These are phyloP conservation scores for Mesopsocus fuscifrons DNA, from an alignment of 2,888 invertebrate genomes.

Conservation along the genomic window DNA sequence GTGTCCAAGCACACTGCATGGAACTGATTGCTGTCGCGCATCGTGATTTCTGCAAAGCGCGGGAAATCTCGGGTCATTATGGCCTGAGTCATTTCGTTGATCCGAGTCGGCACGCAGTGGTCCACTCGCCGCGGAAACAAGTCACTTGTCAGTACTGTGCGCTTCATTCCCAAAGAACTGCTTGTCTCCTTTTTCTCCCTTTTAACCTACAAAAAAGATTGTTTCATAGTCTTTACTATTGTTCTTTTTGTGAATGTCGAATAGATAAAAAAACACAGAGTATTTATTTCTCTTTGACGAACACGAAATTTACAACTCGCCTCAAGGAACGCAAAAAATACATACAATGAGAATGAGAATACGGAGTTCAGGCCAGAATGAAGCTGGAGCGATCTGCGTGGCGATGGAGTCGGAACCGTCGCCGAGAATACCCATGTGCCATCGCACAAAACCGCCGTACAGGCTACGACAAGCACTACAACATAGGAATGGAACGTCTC, in stretches of 20 bases:
- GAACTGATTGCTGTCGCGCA: constrained; percentile 94
- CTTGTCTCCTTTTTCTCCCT: constrained; percentile 65
- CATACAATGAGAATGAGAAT: constrained; percentile 72
- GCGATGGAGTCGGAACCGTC: constrained; percentile 62
- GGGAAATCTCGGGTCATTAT: constrained; percentile 55
- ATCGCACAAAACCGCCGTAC: constrained; percentile 86
- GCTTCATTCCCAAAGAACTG: constrained; percentile 81
- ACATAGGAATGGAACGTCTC: too few species aligned
- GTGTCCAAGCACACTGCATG: constrained; percentile 89
- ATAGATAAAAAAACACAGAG: neutral
- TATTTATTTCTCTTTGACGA: neutral
- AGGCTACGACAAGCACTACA: constrained; percentile 94
- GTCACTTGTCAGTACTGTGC: constrained; percentile 58
- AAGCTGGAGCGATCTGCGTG: constrained; percentile 44
- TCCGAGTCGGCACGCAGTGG: constrained; percentile 51
- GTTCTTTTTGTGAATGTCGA: too few species aligned
- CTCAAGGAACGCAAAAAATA: neutral
- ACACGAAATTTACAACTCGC: neutral
- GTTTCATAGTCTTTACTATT: too few species aligned
- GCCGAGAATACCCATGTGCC: constrained; percentile 50
- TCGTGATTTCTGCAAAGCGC: constrained; percentile 79
- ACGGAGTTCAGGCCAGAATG: constrained; percentile 82
- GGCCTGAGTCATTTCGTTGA: constrained; percentile 36
- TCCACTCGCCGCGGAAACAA: constrained; percentile 56
- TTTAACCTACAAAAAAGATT: constrained; percentile 31